A percentile compares a stretch with the other conserved stretches of the same genome.
These are phyloP conservation scores for Erebia aethiops DNA, from an alignment of 2,888 invertebrate genomes.

Conservation along the genomic window DNA sequence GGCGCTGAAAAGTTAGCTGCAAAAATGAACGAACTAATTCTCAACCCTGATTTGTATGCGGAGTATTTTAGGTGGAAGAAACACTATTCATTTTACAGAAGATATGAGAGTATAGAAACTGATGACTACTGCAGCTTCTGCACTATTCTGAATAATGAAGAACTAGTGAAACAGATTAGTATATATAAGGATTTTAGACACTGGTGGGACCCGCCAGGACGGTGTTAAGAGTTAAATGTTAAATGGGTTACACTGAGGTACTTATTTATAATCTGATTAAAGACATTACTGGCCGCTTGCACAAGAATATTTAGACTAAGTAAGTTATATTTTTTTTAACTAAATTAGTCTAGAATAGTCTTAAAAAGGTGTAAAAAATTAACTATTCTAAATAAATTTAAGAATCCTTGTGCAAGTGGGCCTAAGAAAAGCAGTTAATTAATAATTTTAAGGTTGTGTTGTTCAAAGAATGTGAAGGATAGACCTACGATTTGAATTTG, in stretches of 20 bases:
- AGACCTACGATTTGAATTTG: no score
- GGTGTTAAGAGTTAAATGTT: constrained; percentile 23
- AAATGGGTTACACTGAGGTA: not conserved
- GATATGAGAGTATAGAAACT: constrained; percentile 55
- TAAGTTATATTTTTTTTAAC: no score
- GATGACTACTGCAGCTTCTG: constrained; percentile 71
- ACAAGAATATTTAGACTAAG: no score
- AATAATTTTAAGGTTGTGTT: no score
- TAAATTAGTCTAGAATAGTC: no score
- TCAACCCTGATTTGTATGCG: constrained; percentile 55
- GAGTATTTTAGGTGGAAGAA: constrained; percentile 70
- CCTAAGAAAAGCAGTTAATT: no score
- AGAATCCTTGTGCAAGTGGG: no score
- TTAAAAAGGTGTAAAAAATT: no score
- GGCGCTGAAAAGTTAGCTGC: constrained; percentile 46
- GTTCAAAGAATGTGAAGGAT: no score
- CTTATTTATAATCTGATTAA: not conserved
- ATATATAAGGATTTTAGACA: constrained; percentile 55
- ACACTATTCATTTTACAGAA: constrained; percentile 61
- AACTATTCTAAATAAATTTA: no score
- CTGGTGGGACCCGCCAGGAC: constrained; percentile 63
- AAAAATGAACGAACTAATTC: constrained; percentile 37
- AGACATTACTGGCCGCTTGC: not conserved
- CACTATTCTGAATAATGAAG: constrained; percentile 58
- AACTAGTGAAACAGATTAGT: constrained; percentile 49